Percentiles rank a stretch among this genome's conserved stretches.
phyloP scores from a whole-genome alignment of 2,888 invertebrate species.

The Pseudoips prasinana region DNA sequence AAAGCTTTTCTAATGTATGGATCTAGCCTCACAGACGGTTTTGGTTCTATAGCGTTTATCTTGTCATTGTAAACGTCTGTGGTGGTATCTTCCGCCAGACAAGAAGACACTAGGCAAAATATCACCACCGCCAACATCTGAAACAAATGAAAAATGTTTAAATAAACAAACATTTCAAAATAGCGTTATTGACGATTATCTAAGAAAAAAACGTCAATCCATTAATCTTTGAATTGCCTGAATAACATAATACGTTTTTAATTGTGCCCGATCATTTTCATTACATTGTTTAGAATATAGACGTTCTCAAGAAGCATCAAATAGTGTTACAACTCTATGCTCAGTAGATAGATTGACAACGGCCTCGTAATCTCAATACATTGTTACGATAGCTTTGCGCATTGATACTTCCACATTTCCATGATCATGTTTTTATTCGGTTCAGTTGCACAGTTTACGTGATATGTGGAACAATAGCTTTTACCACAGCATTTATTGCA shows the following conservation, averaged over 20 bases:
- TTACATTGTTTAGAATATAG: too few relatives aligned
- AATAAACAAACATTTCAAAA: neutral
- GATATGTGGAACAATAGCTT: constrained; percentile 60
- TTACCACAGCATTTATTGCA: constrained; percentile 55
- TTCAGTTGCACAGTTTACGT: constrained; percentile 50
- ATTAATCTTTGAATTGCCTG: too few relatives aligned
- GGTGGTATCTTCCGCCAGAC: constrained; percentile 53
- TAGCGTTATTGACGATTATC: too few relatives aligned
- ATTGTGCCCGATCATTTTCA: too few relatives aligned
- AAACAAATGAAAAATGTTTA: constrained; percentile 30
- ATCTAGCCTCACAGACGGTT: constrained; percentile 85
- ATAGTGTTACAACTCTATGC: too few relatives aligned
- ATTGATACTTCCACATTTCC: constrained; percentile 57
- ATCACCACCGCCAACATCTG: constrained; percentile 60
- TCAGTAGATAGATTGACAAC: too few relatives aligned
- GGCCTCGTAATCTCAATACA: constrained; percentile 14
- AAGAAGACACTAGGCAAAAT: constrained; percentile 46
- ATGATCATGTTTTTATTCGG: constrained; percentile 52
- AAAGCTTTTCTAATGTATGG: constrained; percentile 88
- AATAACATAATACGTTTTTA: too few relatives aligned
- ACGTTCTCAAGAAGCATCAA: too few relatives aligned
- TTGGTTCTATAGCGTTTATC: constrained; percentile 66
- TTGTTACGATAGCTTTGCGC: constrained; percentile 32
- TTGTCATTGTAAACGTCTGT: constrained; percentile 57
- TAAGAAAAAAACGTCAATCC: too few relatives aligned